Conservation (phyloP, 2,797 vertebrate species). For the Basileuterus tristriatus region DNA sequence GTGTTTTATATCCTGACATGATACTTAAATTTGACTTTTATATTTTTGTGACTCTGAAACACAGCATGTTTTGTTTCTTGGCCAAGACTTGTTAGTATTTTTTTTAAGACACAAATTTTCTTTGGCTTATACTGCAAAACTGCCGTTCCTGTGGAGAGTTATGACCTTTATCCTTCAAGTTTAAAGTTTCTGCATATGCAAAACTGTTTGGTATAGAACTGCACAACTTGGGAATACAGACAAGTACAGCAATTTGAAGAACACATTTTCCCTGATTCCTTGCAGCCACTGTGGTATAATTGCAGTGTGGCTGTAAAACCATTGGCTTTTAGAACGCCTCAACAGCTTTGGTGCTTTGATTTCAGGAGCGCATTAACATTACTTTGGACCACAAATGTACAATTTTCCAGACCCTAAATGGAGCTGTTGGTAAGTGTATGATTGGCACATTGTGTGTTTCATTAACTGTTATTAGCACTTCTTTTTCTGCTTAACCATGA, state of each 20-base stretch:
- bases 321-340: not conserved
- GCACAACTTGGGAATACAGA: not conserved
- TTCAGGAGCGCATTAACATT: conserved; percentile 89
- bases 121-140: not conserved
- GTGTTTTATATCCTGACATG: not conserved
- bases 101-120: not conserved
- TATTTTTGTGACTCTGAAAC: not conserved
- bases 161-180: not conserved
- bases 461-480: not conserved
- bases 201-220: not conserved
- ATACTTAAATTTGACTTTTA: not conserved
- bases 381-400: conserved; percentile 95
- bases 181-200: not conserved
- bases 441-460: not conserved
- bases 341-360: conserved; percentile 16
- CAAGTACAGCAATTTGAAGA: not conserved
- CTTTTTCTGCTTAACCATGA: not conserved
- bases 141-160: not conserved
- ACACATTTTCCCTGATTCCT: not conserved
- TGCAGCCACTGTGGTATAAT: not conserved
- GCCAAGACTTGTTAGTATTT: not conserved
- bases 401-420: conserved; percentile 97
- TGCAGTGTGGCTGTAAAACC: not conserved
- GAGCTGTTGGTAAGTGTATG: conserved; percentile 86
- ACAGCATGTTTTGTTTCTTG: not conserved